Percentiles rank a stretch among this genome's conserved stretches.
phyloP scores from a whole-genome alignment of 1,140 invertebrate species.

The Hormaphis cornu region DNA sequence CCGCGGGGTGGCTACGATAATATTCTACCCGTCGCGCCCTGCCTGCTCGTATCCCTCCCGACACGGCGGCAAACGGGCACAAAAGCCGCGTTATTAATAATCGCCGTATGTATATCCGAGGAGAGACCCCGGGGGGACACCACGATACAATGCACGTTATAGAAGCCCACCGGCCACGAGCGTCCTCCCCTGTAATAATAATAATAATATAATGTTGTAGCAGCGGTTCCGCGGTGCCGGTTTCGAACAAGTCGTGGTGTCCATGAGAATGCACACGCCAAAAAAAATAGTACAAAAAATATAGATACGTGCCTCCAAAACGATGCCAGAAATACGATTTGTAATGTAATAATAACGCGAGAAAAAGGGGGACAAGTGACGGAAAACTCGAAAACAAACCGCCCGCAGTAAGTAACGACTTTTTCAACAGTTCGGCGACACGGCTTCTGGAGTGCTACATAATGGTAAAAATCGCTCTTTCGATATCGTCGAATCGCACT shows the following conservation, averaged over 20 bases:
- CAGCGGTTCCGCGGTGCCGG: neutral
- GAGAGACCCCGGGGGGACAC: too few species aligned
- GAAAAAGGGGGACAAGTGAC: neutral
- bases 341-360: neutral
- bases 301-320: neutral
- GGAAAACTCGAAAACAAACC: neutral
- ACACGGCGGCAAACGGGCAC: neutral
- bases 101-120: constrained; percentile 2
- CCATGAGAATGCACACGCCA: constrained; percentile 14
- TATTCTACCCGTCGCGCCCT: neutral
- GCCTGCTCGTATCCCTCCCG: neutral
- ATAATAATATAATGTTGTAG: neutral
- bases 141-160: neutral
- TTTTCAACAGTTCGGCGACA: too few species aligned
- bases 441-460: too few species aligned
- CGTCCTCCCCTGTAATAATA: neutral
- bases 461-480: too few species aligned
- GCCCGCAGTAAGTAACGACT: neutral
- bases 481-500: too few species aligned
- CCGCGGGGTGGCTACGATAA: constrained; percentile 16
- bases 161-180: neutral
- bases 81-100: constrained; percentile 30
- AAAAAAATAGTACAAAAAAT: too few species aligned
- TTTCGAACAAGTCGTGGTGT: constrained; percentile 21
- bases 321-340: neutral